These are phyloP conservation scores for Melanerpes formicivorus DNA, from an alignment of 2,113 vertebrate genomes.

Conservation along the genomic window DNA sequence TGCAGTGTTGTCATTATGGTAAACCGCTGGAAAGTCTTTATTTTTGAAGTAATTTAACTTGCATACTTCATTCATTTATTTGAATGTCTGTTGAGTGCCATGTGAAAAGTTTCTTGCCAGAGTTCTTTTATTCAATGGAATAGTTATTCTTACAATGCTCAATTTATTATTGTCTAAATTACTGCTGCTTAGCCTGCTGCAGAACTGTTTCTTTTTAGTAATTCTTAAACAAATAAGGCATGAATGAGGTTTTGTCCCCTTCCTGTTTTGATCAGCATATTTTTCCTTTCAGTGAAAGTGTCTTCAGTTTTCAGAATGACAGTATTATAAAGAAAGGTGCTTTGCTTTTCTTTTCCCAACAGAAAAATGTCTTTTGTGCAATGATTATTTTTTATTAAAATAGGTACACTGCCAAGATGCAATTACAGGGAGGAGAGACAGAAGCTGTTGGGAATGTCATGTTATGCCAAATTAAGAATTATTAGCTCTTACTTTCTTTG, in stretches of 20 bases:
- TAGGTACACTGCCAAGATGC: background rate
- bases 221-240: conserved; percentile 48
- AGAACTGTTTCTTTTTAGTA: conserved; percentile 41
- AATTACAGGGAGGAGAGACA: conserved; percentile 27
- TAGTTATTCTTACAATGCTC: conserved; percentile 33
- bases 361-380: background rate
- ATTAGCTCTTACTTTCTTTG: conserved; percentile 55
- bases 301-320: background rate
- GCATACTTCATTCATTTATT: conserved; percentile 16
- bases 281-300: background rate
- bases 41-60: conserved; percentile 37
- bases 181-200: conserved; percentile 22
- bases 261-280: background rate
- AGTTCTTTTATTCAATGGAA: conserved; percentile 14
- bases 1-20: conserved; percentile 26
- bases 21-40: conserved; percentile 20
- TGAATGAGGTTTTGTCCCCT: conserved; percentile 28
- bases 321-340: conserved; percentile 17
- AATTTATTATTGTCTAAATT: conserved; percentile 51
- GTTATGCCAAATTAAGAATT: conserved; percentile 63
- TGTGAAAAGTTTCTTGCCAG: conserved; percentile 33
- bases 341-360: background rate
- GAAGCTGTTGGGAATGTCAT: conserved; percentile 37
- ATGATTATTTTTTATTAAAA: background rate
- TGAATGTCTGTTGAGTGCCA: conserved; percentile 17